Evolutionary conservation across 1,140 invertebrate genomes (phyloP).

Genomic region (Sinonovacula constricta): DNA sequence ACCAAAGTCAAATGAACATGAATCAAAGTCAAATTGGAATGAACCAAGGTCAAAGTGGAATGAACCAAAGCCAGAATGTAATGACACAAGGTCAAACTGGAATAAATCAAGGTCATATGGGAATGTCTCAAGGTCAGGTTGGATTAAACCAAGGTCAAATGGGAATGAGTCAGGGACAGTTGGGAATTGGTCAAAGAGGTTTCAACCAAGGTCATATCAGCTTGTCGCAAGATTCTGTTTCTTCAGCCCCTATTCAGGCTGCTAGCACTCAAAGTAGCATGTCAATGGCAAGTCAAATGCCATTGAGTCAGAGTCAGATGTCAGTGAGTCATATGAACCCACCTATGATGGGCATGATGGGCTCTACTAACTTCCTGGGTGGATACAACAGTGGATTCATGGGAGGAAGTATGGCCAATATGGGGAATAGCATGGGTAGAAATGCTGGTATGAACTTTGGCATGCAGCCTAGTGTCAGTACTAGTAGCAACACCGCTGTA

Average conservation of each 20-base stretch:
- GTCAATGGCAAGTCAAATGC: too few species aligned
- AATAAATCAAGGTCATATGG: neutral
- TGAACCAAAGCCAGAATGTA: neutral
- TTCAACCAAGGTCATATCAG: constrained; percentile 7
- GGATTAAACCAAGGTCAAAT: neutral
- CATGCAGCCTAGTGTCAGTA: neutral
- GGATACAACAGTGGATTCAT: constrained; percentile 4
- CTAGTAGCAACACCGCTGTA: neutral
- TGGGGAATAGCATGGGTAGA: neutral
- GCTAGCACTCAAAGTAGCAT: too few species aligned
- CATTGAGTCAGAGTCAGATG: neutral
- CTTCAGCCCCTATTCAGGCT: too few species aligned
- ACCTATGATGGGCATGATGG: neutral
- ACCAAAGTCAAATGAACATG: neutral
- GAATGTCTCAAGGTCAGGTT: neutral
- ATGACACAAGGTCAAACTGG: neutral
- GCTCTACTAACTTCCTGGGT: neutral
- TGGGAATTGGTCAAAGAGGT: neutral
- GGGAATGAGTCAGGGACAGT: neutral
- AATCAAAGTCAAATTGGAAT: neutral
- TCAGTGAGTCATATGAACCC: neutral
- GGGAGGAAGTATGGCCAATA: neutral
- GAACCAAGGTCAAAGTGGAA: neutral
- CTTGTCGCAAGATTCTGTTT: too few species aligned
- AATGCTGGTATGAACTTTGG: neutral